A percentile compares a stretch with the other conserved stretches of the same genome.
Evolutionary conservation across 64 coral and sea anemone species (phyloP).

Genomic region (Hydrozoanthus tunicans): DNA sequence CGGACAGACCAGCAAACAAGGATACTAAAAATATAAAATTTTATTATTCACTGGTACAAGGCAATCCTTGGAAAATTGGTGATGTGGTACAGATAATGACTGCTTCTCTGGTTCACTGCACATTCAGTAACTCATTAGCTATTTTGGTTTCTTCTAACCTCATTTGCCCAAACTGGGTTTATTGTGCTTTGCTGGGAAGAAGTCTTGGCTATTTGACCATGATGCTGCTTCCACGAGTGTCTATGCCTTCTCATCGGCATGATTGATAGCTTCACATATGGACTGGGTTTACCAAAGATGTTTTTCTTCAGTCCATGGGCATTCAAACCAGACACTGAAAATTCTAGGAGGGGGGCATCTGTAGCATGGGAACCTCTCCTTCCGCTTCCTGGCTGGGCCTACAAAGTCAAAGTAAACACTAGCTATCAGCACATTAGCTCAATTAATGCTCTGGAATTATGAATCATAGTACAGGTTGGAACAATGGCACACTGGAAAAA

Average conservation of each 20-base stretch:
- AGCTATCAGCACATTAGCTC: not conserved
- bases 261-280: conserved; percentile 93
- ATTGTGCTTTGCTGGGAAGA: conserved; percentile 85
- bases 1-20: too few relatives aligned
- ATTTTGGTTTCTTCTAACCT: conserved; percentile 56
- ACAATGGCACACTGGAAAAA: too few relatives aligned
- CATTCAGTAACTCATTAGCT: not conserved
- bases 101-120: too few relatives aligned
- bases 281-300: conserved; percentile 94
- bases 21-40: too few relatives aligned
- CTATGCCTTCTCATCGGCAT: conserved; percentile 84
- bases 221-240: conserved; percentile 91
- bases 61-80: too few relatives aligned
- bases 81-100: too few relatives aligned
- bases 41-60: too few relatives aligned
- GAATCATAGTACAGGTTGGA: too few relatives aligned
- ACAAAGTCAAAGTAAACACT: not conserved
- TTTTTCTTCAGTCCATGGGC: conserved; percentile 91
- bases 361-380: conserved; percentile 48
- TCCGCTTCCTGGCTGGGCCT: conserved; percentile 47
- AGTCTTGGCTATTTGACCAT: conserved; percentile 98
- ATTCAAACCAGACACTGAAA: conserved; percentile 82
- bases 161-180: conserved; percentile 89
- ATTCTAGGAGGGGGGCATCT: conserved; percentile 68
- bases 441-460: too few relatives aligned